A percentile compares a stretch with the other conserved stretches of the same genome.
Evolutionary conservation across 2,888 invertebrate genomes (phyloP).

Genomic region (Tachina fera): DNA sequence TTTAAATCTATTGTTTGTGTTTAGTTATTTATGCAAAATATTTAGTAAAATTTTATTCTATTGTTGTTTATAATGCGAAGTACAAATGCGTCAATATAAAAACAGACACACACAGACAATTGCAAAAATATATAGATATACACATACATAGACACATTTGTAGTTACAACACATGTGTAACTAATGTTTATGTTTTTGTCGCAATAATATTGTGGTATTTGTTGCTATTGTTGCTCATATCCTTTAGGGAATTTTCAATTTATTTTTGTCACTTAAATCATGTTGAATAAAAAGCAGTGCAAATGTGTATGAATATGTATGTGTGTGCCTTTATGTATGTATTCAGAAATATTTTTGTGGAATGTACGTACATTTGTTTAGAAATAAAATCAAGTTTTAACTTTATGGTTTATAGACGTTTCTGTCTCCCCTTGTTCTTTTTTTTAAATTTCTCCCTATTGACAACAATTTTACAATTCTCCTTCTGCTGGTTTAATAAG

Average conservation of each 20-base stretch:
- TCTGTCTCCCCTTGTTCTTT: slow-evolving; percentile 10
- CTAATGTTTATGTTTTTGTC: slow-evolving; percentile 57
- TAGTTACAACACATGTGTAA: too few species aligned
- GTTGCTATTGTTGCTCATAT: slow-evolving; percentile 52
- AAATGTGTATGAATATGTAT: slow-evolving; percentile 10
- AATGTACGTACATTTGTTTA: slow-evolving; percentile 16
- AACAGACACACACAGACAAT: background rate
- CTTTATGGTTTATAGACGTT: slow-evolving; percentile 65
- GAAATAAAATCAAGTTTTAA: slow-evolving; percentile 66
- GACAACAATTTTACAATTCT: slow-evolving; percentile 55
- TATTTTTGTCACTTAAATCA: slow-evolving; percentile 72
- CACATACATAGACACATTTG: background rate
- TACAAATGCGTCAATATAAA: slow-evolving; percentile 19
- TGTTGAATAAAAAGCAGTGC: slow-evolving; percentile 57
- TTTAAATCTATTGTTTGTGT: slow-evolving; percentile 69
- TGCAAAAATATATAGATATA: background rate
- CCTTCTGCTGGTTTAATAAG: slow-evolving; percentile 51
- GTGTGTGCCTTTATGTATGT: slow-evolving; percentile 6
- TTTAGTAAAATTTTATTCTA: slow-evolving; percentile 66
- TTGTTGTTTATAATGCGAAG: slow-evolving; percentile 49
- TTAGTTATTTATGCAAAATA: slow-evolving; percentile 72
- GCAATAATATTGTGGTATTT: slow-evolving; percentile 54
- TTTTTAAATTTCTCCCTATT: slow-evolving; percentile 49
- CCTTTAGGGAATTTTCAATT: slow-evolving; percentile 70
- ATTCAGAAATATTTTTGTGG: background rate